These are phyloP conservation scores for Conopomorpha cramerella DNA, from an alignment of 1,140 invertebrate genomes.

Conservation along the genomic window DNA sequence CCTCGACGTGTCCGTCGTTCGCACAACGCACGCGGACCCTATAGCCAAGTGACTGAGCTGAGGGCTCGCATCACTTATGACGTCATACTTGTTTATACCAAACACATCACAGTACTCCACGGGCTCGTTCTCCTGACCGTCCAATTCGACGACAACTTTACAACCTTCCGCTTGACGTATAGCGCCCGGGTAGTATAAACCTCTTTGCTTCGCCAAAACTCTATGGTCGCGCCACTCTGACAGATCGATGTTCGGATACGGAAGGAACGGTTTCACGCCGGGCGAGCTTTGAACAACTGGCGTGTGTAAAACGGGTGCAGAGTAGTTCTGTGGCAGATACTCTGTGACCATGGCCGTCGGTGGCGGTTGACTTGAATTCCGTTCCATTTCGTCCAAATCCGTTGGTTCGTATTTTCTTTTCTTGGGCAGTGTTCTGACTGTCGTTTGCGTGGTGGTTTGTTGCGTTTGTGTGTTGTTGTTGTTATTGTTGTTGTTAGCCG, in stretches of 20 bases:
- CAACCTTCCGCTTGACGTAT: constrained; percentile 66
- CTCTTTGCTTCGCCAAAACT: constrained; percentile 83
- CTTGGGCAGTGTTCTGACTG: constrained; percentile 78
- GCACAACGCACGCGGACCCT: constrained; percentile 62
- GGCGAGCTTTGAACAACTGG: constrained; percentile 35
- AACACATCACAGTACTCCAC: constrained; percentile 74
- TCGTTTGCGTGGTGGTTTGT: constrained; percentile 41
- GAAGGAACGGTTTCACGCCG: constrained; percentile 25
- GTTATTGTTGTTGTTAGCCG: constrained; percentile 26
- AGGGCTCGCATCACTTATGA: constrained; percentile 93
- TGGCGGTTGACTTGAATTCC: constrained; percentile 30
- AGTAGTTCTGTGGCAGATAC: constrained; percentile 23
- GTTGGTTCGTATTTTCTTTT: constrained; percentile 87
- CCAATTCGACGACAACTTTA: constrained; percentile 76
- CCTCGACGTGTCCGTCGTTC: constrained; percentile 42
- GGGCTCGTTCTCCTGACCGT: constrained; percentile 63
- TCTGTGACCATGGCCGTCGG: constrained; percentile 22
- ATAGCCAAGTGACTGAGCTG: constrained; percentile 71
- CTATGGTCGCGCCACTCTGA: constrained; percentile 90
- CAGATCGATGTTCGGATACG: constrained; percentile 72
- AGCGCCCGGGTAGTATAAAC: constrained; percentile 82
- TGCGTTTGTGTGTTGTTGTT: constrained; percentile 25
- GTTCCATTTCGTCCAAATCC: constrained; percentile 73
- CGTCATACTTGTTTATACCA: constrained; percentile 78
- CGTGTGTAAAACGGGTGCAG: constrained; percentile 26